Percentiles rank a stretch among this genome's conserved stretches.
Evolutionary conservation across 2,113 vertebrate species (phyloP).

Genomic region (Chlorodrepanis virens): DNA sequence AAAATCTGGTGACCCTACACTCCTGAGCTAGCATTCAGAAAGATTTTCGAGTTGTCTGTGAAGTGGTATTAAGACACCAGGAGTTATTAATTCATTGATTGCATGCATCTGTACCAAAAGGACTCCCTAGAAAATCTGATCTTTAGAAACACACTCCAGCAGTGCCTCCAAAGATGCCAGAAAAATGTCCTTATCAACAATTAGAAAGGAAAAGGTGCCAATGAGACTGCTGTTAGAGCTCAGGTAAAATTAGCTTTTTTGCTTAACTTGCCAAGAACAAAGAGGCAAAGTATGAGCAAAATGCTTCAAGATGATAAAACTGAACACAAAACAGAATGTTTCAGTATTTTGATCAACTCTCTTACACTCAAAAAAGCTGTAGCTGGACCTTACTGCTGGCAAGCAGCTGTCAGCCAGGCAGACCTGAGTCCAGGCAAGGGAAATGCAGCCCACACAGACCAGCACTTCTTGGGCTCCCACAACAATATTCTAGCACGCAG

Average conservation of each 20-base stretch:
- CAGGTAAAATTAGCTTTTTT: not conserved
- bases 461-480: not conserved
- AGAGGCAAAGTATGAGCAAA: not conserved
- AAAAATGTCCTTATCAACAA: not conserved
- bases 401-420: not conserved
- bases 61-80: not conserved
- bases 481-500: not conserved
- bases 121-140: not conserved
- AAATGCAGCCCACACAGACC: not conserved
- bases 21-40: not conserved
- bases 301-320: not conserved
- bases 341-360: not conserved
- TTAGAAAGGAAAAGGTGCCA: not conserved
- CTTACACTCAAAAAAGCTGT: not conserved
- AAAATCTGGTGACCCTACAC: not conserved
- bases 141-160: not conserved
- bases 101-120: not conserved
- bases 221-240: not conserved
- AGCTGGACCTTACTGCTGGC: not conserved
- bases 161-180: not conserved
- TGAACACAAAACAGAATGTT: not conserved
- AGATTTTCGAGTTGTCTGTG: not conserved
- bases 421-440: not conserved
- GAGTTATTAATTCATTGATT: not conserved
- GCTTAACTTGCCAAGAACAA: fast-evolving